Conservation (phyloP, 1,140 invertebrate genomes). For the Euwallacea fornicatus region DNA sequence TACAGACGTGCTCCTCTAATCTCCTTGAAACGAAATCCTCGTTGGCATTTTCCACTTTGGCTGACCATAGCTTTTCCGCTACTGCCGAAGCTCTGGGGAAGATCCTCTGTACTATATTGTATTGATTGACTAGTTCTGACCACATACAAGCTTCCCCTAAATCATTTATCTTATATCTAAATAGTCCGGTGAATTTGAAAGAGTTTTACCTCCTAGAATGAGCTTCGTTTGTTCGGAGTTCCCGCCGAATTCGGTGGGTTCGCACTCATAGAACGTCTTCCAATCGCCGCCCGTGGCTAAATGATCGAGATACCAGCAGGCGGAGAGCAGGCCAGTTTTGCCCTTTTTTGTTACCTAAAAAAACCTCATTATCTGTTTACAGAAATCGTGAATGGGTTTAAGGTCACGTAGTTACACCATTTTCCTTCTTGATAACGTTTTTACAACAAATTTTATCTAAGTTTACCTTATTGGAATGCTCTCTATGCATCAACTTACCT, state of each 20-base stretch:
- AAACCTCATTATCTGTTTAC: not conserved
- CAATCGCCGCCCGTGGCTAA: conserved; percentile 73
- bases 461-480: not conserved
- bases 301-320: conserved; percentile 86
- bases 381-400: too few species aligned
- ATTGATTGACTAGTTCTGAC: conserved; percentile 80
- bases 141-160: conserved; percentile 88
- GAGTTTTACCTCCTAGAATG: conserved; percentile 63
- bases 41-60: conserved; percentile 13
- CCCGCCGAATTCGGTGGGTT: conserved; percentile 66
- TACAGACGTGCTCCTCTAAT: conserved; percentile 82
- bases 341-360: conserved; percentile 59
- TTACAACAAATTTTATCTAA: too few species aligned
- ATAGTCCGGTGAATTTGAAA: not conserved
- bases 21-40: conserved; percentile 53
- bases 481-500: conserved; percentile 10
- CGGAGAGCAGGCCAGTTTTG: conserved; percentile 69
- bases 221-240: conserved; percentile 55
- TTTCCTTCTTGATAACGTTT: too few species aligned
- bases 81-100: conserved; percentile 81
- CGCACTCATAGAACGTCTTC: conserved; percentile 74
- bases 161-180: not conserved
- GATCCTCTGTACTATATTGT: conserved; percentile 61
- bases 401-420: too few species aligned
- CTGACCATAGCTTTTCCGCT: conserved; percentile 84